Conservation (phyloP, 2,113 vertebrate species). For the Uria aalge region DNA sequence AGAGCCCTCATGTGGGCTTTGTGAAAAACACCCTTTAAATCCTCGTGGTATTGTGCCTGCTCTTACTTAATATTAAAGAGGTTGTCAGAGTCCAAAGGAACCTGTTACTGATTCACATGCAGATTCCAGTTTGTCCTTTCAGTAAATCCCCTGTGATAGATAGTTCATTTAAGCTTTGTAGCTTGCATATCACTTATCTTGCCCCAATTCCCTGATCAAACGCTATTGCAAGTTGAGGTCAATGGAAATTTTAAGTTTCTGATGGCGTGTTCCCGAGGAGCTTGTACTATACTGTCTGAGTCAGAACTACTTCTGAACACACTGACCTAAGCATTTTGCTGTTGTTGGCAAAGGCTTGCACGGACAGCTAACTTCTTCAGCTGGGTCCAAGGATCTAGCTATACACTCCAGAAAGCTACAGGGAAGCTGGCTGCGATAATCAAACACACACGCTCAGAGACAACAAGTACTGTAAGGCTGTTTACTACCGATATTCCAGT, state of each 20-base stretch:
- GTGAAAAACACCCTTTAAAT: not conserved
- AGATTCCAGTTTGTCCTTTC: not conserved
- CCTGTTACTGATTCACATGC: not conserved
- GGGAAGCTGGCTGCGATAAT: not conserved
- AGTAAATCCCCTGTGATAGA: not conserved
- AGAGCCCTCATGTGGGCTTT: not conserved
- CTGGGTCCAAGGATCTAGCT: not conserved
- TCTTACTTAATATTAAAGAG: not conserved
- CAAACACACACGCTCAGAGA: not conserved
- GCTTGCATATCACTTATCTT: not conserved
- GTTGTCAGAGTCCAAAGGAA: not conserved
- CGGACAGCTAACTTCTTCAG: not conserved
- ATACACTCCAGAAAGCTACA: not conserved
- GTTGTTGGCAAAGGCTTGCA: not conserved
- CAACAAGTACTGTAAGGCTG: not conserved
- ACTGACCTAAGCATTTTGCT: not conserved
- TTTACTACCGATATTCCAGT: not conserved
- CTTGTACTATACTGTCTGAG: not conserved
- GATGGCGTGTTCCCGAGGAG: not conserved
- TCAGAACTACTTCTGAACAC: not conserved
- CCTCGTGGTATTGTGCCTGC: not conserved
- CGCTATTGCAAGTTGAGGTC: not conserved
- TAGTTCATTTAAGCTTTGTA: not conserved
- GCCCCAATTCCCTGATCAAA: not conserved
- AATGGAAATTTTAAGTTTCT: not conserved